These are phyloP conservation scores for Gallinago paraguaiae DNA, from an alignment of 2,113 vertebrate genomes.

Conservation along the genomic window DNA sequence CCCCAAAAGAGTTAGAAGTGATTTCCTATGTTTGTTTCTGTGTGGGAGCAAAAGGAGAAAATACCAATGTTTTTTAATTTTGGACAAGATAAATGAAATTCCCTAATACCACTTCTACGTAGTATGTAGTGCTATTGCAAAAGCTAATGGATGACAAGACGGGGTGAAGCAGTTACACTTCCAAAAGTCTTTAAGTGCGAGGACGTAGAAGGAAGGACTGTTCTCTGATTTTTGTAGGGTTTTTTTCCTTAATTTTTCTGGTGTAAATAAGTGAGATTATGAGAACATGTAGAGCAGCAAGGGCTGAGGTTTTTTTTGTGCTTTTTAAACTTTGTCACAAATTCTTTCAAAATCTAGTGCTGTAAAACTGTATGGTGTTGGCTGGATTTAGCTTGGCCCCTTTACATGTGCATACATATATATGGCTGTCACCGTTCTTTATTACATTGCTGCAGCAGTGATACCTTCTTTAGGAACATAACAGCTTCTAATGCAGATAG, in stretches of 20 bases:
- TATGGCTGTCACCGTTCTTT: background rate
- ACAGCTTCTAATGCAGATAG: background rate
- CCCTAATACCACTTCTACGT: background rate
- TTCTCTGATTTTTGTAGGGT: background rate
- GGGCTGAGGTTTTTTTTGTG: background rate
- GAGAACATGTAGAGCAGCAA: background rate
- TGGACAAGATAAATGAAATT: background rate
- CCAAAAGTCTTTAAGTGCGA: background rate
- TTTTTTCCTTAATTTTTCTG: too few relatives aligned
- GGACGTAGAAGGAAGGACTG: background rate
- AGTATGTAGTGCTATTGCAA: background rate
- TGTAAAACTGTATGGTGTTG: background rate
- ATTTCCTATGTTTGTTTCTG: background rate
- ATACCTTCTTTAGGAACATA: background rate
- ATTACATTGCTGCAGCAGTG: background rate
- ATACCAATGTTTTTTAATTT: background rate
- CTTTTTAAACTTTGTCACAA: background rate
- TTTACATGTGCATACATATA: accelerated
- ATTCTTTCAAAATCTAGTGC: background rate
- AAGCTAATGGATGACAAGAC: background rate
- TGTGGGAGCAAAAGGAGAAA: background rate
- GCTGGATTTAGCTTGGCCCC: background rate
- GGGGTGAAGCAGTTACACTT: background rate
- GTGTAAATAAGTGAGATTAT: background rate
- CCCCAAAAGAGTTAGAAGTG: background rate